A percentile compares a stretch with the other conserved stretches of the same genome.
Conservation (phyloP, 64 coral and sea anemone species). For the Anthopleura sola region DNA sequence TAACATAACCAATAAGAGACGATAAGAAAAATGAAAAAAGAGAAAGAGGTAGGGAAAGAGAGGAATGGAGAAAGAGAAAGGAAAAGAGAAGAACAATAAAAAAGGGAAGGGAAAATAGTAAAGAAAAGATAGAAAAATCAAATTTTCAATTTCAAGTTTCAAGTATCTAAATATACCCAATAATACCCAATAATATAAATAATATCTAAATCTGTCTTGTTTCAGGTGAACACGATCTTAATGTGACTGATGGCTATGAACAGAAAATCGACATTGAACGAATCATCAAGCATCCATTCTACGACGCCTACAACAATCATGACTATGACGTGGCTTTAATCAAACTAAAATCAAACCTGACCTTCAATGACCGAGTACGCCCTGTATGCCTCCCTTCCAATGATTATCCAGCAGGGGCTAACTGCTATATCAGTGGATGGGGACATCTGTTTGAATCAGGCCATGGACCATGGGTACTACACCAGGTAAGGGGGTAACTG, state of each 20-base stretch:
- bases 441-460: conserved; percentile 53
- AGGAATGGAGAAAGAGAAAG: too few relatives aligned
- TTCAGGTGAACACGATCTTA: conserved; percentile 66
- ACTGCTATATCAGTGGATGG: conserved; percentile 74
- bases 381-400: conserved; percentile 44
- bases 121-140: too few relatives aligned
- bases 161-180: too few relatives aligned
- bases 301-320: conserved; percentile 38
- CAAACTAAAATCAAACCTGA: conserved; percentile 57
- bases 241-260: conserved; percentile 48
- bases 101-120: too few relatives aligned
- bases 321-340: conserved; percentile 84
- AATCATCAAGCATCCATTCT: conserved; percentile 66
- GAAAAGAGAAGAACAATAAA: too few relatives aligned
- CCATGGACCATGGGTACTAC: conserved; percentile 37
- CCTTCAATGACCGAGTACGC: conserved; percentile 57
- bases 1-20: too few relatives aligned
- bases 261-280: conserved; percentile 47
- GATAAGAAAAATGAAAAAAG: too few relatives aligned
- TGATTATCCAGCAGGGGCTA: conserved; percentile 23
- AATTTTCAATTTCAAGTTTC: too few relatives aligned
- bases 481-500: conserved; percentile 38
- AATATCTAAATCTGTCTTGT: not conserved
- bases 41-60: too few relatives aligned
- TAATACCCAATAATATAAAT: too few relatives aligned